phyloP scores from a whole-genome alignment of 2,888 invertebrate genomes.

The Leucoma salicis region DNA sequence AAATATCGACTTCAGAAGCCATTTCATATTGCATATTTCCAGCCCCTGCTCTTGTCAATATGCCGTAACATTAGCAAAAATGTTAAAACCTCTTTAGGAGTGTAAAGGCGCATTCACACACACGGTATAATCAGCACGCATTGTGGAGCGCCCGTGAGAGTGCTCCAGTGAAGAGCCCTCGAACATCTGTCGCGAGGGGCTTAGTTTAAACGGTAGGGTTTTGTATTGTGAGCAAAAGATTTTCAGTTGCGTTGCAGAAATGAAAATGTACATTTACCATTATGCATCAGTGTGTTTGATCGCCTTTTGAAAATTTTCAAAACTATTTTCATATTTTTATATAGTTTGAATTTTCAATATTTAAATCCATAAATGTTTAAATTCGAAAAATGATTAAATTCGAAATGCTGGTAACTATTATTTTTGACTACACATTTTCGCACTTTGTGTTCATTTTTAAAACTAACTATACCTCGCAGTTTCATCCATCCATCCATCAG shows the following conservation, averaged over 20 bases:
- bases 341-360: too few species aligned
- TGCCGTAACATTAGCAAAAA: conserved; percentile 26
- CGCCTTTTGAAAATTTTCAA: neutral
- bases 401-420: too few species aligned
- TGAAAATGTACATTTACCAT: neutral
- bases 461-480: too few species aligned
- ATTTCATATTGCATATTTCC: neutral
- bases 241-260: conserved; percentile 10
- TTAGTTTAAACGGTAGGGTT: conserved; percentile 40
- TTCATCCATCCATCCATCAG: too few species aligned
- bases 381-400: too few species aligned
- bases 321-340: too few species aligned
- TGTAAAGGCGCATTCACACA: conserved; percentile 41
- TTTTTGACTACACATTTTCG: too few species aligned
- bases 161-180: conserved; percentile 54
- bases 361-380: too few species aligned
- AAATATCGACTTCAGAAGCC: too few species aligned
- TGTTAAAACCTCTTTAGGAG: conserved; percentile 35
- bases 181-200: conserved; percentile 63
- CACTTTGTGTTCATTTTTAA: too few species aligned
- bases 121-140: conserved; percentile 43
- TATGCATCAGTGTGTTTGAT: neutral
- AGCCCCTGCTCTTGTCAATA: conserved; percentile 12
- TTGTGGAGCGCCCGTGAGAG: conserved; percentile 48
- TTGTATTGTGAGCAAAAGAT: conserved; percentile 26